Evolutionary conservation across 2,888 invertebrate species (phyloP).

Genomic region (Resseliella maxima): DNA sequence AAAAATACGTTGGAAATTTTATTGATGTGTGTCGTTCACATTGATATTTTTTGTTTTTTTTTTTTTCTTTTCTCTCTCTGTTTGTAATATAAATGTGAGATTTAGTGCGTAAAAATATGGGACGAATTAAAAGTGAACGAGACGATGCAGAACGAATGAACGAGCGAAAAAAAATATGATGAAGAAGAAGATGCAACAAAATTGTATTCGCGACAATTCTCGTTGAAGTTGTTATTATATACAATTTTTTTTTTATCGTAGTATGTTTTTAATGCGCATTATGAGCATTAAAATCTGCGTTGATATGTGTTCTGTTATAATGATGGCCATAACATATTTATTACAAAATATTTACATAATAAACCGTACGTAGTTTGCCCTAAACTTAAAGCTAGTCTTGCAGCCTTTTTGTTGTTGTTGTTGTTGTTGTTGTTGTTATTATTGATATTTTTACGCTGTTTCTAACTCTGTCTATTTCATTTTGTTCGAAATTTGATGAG

Average conservation of each 20-base stretch:
- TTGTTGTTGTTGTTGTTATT: no score
- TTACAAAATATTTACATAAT: conserved; percentile 40
- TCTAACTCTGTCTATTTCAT: no score
- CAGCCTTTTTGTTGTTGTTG: neutral
- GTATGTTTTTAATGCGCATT: conserved; percentile 17
- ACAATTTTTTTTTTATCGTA: conserved; percentile 4
- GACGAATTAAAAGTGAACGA: conserved; percentile 1
- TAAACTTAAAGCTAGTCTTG: neutral
- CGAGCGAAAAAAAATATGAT: neutral
- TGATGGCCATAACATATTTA: conserved; percentile 26
- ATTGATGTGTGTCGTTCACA: conserved; percentile 48
- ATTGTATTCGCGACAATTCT: conserved; percentile 2
- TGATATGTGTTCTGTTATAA: neutral
- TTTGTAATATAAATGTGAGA: conserved; percentile 29
- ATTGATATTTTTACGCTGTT: no score
- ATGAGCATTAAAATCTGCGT: conserved; percentile 44
- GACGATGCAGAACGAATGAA: no score
- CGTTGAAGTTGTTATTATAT: neutral
- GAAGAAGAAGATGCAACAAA: neutral
- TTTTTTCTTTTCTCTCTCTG: no score
- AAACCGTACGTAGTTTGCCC: neutral
- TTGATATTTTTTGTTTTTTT: neutral
- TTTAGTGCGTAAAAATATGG: conserved; percentile 43
- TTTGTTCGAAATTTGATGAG: neutral
- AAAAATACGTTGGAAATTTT: conserved; percentile 34